Evolutionary conservation across 2,113 vertebrate genomes (phyloP).

Genomic region (Thryonomys swinderianus): DNA sequence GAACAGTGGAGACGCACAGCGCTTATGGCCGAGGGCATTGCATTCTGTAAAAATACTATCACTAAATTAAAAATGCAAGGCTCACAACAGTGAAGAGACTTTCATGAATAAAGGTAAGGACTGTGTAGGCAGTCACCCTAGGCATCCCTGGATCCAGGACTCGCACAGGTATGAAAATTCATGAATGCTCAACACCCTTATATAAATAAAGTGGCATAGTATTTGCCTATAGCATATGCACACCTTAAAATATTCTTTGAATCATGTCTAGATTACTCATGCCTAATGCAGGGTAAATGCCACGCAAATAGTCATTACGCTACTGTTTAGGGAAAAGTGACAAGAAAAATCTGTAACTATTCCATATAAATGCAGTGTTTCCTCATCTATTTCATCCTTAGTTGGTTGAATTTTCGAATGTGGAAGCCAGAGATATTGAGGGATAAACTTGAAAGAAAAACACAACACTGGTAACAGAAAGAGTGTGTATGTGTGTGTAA

Average conservation of each 20-base stretch:
- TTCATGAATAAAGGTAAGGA: background rate
- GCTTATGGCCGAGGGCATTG: background rate
- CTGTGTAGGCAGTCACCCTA: background rate
- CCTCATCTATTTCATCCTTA: background rate
- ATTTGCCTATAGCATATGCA: background rate
- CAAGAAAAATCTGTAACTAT: background rate
- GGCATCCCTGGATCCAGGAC: background rate
- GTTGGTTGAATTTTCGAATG: background rate
- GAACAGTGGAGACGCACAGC: accelerated
- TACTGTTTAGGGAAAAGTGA: background rate
- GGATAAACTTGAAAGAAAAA: background rate
- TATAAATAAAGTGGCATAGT: background rate
- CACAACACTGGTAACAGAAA: background rate
- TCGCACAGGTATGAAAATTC: background rate
- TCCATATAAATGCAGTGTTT: background rate
- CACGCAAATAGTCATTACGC: background rate
- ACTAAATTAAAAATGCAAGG: background rate
- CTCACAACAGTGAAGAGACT: background rate
- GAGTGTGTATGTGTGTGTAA: background rate
- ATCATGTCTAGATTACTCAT: background rate
- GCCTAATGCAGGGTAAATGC: background rate
- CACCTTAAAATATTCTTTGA: background rate
- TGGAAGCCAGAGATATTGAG: background rate
- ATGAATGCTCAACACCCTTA: background rate
- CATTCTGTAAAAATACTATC: background rate